phyloP scores from a whole-genome alignment of 1,140 invertebrate species.

The Ostrea edulis region DNA sequence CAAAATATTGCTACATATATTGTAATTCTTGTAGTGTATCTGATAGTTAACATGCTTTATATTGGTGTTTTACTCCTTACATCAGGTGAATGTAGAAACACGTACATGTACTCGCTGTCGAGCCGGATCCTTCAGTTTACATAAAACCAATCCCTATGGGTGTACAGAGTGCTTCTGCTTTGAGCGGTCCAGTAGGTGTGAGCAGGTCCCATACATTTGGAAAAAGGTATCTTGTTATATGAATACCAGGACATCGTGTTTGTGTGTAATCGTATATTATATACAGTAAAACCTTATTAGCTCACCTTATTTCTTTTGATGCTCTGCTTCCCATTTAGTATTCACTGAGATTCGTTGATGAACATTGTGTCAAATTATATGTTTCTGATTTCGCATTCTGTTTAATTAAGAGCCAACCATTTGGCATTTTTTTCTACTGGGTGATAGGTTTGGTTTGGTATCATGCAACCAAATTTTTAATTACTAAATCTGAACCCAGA shows the following conservation, averaged over 20 bases:
- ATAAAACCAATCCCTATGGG: constrained; percentile 90
- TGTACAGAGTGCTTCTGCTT: constrained; percentile 99
- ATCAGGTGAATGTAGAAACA: constrained; percentile 83
- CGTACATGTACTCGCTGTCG: constrained; percentile 91
- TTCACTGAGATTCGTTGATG: too few species aligned
- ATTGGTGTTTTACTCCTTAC: not conserved
- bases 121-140: constrained; percentile 94
- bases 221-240: constrained; percentile 62
- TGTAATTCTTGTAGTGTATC: not conserved
- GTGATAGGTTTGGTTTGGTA: too few species aligned
- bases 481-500: too few species aligned
- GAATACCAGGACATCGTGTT: not conserved
- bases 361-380: too few species aligned
- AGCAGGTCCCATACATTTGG: constrained; percentile 84
- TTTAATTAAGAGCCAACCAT: too few species aligned
- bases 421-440: too few species aligned
- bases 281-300: too few species aligned
- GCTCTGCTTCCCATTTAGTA: too few species aligned
- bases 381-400: too few species aligned
- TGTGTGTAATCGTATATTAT: not conserved
- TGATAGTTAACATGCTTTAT: not conserved
- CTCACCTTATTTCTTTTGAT: too few species aligned
- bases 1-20: too few species aligned
- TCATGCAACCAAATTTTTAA: too few species aligned
- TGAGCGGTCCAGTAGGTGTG: constrained; percentile 92